Evolutionary conservation across 2,888 invertebrate species (phyloP), one percentile per base, ranked within the genome.

Genomic region (Ischnus inquisitorius): DNA sequence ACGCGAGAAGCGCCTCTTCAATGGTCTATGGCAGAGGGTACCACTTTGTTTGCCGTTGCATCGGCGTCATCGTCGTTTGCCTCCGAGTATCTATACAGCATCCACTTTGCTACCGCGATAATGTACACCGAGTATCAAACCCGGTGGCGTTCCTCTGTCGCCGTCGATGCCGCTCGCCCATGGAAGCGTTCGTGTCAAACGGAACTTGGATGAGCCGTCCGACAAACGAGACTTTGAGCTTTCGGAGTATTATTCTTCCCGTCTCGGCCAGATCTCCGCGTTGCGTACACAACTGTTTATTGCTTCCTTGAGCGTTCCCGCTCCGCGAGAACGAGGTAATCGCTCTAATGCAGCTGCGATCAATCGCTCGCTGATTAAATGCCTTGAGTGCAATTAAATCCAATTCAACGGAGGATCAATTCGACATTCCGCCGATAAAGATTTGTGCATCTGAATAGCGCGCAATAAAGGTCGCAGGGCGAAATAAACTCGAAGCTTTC

Each of bases 1-100:
- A 62, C 34, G 62, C 60, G 72, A 48, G 60, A 62, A 60, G 16
- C 46, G n/a, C n/a, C 43, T n/a, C 25, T 74, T 46, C 72, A 74
- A 74, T 62, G 72, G 60, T 28, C 28, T 46, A 19, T 46, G 10
- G 39, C 22, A 19, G 62, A 60, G 82, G 72, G 60, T 76, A 81
- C 67, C 60, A 74, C 79, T 83, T 69, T 71, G 75, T 83, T 79
- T 65, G 75, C 62, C 54, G 75, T 43, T 76, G 76, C 65, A 71
- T 72, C 39, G 43, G 41, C 16, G 64, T 69, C 69, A 64, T 57
- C 16, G 54, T 64, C 69, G 69, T 57, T 77, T 71, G 51, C 68
- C 19, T 71, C 57, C 43, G 57, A 60, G 48, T 10, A 54, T 54
- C n/a, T 51, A 64, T 64, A 22, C 46, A 65, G 14, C 22, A 12